Conservation (phyloP, 2,888 invertebrate genomes). For the Achlya flavicornis region DNA sequence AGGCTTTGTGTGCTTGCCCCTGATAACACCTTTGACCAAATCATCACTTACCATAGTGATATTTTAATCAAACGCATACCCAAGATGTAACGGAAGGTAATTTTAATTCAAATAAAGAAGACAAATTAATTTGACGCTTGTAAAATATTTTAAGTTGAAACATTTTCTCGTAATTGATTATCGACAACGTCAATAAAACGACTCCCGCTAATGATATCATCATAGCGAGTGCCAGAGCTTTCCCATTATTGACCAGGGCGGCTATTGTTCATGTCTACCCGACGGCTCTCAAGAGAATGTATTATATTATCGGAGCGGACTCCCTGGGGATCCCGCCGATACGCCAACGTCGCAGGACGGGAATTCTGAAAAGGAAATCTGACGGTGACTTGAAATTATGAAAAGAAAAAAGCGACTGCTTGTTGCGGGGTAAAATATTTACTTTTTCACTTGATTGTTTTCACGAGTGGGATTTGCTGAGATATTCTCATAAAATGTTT, state of each 20-base stretch:
- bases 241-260: slow-evolving; percentile 27
- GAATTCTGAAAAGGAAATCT: slow-evolving; percentile 36
- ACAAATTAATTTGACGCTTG: neutral
- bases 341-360: slow-evolving; percentile 32
- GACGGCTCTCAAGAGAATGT: slow-evolving; percentile 28
- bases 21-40: no score
- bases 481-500: neutral
- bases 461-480: neutral
- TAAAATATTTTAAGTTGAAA: neutral
- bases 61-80: no score
- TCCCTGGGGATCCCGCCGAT: slow-evolving; percentile 29
- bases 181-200: slow-evolving; percentile 18
- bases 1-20: no score
- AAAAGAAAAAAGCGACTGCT: slow-evolving; percentile 10
- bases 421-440: neutral
- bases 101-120: neutral
- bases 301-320: slow-evolving; percentile 30
- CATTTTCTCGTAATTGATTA: slow-evolving; percentile 7
- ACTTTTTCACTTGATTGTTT: neutral
- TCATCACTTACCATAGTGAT: no score
- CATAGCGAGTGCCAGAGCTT: slow-evolving; percentile 17
- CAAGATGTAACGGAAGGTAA: neutral
- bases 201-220: slow-evolving; percentile 33
- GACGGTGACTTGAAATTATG: slow-evolving; percentile 19
- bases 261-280: slow-evolving; percentile 31